Percentiles rank a stretch among this genome's conserved stretches.
Evolutionary conservation across 2,888 invertebrate species (phyloP).

Genomic region (Corbicula japonica): DNA sequence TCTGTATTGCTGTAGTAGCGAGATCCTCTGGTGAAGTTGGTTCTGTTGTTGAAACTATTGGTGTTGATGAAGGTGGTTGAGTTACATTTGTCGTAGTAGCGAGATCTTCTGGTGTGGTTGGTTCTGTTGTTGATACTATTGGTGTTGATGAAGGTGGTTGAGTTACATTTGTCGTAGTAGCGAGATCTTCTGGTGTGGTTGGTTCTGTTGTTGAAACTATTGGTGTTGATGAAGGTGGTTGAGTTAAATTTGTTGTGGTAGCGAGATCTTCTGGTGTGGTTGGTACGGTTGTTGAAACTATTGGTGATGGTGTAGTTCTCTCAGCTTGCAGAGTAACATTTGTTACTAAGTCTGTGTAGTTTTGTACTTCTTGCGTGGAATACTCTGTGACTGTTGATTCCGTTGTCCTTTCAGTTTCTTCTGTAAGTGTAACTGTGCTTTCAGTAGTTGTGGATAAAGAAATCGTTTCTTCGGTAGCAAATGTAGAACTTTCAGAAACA

Average conservation of each 20-base stretch:
- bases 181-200: background rate
- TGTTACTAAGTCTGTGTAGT: background rate
- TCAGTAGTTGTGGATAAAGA: background rate
- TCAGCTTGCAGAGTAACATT: no score
- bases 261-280: background rate
- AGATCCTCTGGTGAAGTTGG: background rate
- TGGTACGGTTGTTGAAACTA: background rate
- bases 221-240: background rate
- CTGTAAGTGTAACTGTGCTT: background rate
- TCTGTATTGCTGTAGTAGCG: background rate
- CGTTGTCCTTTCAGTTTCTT: background rate
- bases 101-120: background rate
- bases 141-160: background rate
- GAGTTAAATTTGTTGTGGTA: background rate
- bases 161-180: background rate
- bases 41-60: background rate
- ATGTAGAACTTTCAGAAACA: background rate
- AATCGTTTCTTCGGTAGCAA: background rate
- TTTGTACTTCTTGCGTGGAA: background rate
- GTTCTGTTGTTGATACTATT: background rate
- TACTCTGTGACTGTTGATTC: background rate
- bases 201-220: background rate
- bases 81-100: background rate
- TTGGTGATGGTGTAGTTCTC: background rate
- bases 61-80: background rate